Evolutionary conservation across 2,888 invertebrate genomes (phyloP), one percentile per base, ranked within the genome.

Genomic region (Epiblema foenella): DNA sequence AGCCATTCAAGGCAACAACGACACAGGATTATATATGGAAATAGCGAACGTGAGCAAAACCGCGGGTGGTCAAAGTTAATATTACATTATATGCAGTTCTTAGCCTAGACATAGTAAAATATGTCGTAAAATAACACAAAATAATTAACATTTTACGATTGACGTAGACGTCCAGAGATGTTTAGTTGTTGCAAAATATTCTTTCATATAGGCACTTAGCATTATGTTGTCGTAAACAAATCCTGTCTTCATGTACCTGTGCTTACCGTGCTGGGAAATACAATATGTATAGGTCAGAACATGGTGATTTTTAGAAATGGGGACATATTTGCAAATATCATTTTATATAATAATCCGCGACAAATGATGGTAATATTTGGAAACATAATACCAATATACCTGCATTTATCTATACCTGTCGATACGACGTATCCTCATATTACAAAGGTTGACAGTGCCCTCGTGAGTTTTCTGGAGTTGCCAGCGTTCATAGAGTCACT

Each of bases 51-150:
- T 51, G 56, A 54, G 33, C 56, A 51, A 39, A 66, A 17, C 71
- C 51, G 29, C 71, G 62, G 71, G 67, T 57, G 71, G 71, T 62
- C 57, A 18, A 49, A 18, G 46, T 60, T 51, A 66, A 67, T 46
- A 51, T 60, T 24, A 69, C 29, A 18, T 68, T 11, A 20, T 39
- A 52, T 64, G 52, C 39, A 37, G 20, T 52, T 54, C 39, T 46
- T 33, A 39, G 56, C 20, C n/a, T 65, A 15, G 66, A 56, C 33
- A 42, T 37, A 33, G 33, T 64, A 24, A 18, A 64, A 39, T 58
- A 54, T 59, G 18, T 59, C 65, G 15, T 57, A 71, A 63, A 63
- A 63, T 51, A 63, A 63, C 51, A 37, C 33, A 17, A 51, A 63
- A 51, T 63, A 49, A 51, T 63, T 51, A 63, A 62, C n/a, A 46